Evolutionary conservation across 2,797 vertebrate genomes (phyloP).

Genomic region (Cuculus canorus): DNA sequence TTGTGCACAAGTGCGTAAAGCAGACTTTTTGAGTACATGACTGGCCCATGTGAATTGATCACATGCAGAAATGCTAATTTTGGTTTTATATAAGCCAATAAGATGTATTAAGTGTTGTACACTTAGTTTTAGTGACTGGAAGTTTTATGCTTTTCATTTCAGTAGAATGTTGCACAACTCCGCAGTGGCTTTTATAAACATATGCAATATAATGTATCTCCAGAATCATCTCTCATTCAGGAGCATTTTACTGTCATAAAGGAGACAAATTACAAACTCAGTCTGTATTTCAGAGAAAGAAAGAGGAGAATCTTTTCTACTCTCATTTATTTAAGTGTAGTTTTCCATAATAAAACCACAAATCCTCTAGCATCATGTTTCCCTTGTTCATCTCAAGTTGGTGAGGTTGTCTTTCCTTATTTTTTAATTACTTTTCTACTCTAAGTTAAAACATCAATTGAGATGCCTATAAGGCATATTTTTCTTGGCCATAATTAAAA

Average conservation of each 20-base stretch:
- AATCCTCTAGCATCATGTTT: neutral
- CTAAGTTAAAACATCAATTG: neutral
- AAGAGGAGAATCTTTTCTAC: neutral
- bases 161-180: neutral
- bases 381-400: neutral
- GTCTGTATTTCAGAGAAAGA: neutral
- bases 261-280: neutral
- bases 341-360: neutral
- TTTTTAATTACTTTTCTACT: slow-evolving; percentile 57
- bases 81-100: neutral
- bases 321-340: neutral
- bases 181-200: neutral
- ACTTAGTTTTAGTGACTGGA: neutral
- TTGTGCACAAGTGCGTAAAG: neutral
- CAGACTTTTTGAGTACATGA: neutral
- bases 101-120: neutral
- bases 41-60: neutral
- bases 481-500: slow-evolving; percentile 13
- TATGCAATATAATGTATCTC: neutral
- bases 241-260: neutral
- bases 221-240: neutral
- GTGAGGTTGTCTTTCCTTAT: neutral
- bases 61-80: neutral
- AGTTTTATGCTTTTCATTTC: neutral
- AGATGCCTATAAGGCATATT: slow-evolving; percentile 41